Percentiles rank a stretch among this genome's conserved stretches.
phyloP scores from a whole-genome alignment of 2,113 vertebrate species.

The Phyllostomus discolor region DNA sequence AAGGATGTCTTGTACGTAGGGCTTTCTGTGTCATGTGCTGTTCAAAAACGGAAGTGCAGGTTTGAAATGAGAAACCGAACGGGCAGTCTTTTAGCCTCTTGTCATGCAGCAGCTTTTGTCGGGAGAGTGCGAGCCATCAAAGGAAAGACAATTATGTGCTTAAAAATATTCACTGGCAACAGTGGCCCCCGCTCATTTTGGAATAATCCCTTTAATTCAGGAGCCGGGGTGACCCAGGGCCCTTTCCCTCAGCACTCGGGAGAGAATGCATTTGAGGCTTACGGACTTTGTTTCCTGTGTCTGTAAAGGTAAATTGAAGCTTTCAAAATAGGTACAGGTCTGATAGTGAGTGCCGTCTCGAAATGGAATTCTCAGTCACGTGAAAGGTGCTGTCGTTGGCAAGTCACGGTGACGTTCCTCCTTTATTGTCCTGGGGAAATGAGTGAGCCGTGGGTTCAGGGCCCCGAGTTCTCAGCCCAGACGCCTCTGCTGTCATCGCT shows the following conservation, averaged over 20 bases:
- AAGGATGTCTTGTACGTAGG: slow-evolving; percentile 6
- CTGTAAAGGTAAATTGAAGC: slow-evolving; percentile 20
- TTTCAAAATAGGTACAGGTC: slow-evolving; percentile 18
- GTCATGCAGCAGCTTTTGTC: slow-evolving; percentile 43
- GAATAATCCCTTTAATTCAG: background rate
- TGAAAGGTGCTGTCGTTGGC: background rate
- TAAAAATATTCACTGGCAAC: background rate
- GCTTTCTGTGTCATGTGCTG: slow-evolving; percentile 47
- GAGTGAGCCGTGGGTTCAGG: background rate
- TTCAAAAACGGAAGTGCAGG: background rate
- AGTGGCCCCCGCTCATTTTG: background rate
- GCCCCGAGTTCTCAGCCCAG: background rate
- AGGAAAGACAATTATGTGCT: background rate
- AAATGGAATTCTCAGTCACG: background rate
- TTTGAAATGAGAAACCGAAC: background rate
- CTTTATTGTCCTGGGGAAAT: slow-evolving; percentile 39
- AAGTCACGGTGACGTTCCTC: background rate
- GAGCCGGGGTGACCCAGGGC: background rate
- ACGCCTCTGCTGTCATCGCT: background rate
- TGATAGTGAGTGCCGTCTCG: background rate
- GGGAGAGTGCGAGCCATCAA: background rate
- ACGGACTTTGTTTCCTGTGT: slow-evolving; percentile 12
- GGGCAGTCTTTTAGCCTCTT: slow-evolving; percentile 12
- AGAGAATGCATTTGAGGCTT: background rate
- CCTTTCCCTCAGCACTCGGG: background rate